These are phyloP conservation scores for Aphaenogaster floridana DNA, from an alignment of 1,140 invertebrate genomes.

Conservation along the genomic window DNA sequence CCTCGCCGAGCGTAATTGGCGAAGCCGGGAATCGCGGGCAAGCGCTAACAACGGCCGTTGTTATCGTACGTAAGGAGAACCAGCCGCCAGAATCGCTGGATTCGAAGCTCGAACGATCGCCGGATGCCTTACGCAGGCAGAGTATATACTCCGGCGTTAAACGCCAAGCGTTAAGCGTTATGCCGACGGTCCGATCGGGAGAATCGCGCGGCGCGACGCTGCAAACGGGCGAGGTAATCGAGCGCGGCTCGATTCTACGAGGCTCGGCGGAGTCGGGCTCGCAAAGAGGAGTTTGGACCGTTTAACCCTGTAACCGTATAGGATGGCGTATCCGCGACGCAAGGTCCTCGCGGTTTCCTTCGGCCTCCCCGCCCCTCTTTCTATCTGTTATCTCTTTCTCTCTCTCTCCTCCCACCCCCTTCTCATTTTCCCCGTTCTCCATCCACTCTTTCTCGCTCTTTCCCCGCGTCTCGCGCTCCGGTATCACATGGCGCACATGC, in stretches of 20 bases:
- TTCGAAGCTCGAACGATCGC: conserved; percentile 39
- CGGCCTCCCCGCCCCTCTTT: conserved; percentile 19
- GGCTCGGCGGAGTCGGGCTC: not conserved
- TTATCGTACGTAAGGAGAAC: conserved; percentile 22
- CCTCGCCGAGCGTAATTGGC: conserved; percentile 38
- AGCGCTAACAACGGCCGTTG: conserved; percentile 26
- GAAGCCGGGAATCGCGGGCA: not conserved
- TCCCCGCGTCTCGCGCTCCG: conserved; percentile 54
- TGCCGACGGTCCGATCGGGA: conserved; percentile 53
- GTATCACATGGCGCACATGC: conserved; percentile 81
- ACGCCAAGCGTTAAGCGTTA: conserved; percentile 53
- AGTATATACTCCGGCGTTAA: conserved; percentile 45
- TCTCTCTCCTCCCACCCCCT: not conserved
- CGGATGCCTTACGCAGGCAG: conserved; percentile 52
- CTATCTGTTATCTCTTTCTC: conserved; percentile 42
- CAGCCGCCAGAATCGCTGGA: conserved; percentile 17
- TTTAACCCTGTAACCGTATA: conserved; percentile 72
- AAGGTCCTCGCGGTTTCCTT: conserved; percentile 58
- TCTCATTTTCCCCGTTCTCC: not conserved
- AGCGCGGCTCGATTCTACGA: conserved; percentile 63
- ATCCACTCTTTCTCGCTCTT: not conserved
- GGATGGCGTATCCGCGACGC: conserved; percentile 56
- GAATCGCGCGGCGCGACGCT: conserved; percentile 12
- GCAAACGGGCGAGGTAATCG: conserved; percentile 72
- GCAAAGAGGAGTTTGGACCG: conserved; percentile 66